Percentiles rank a stretch among this genome's conserved stretches.
These are phyloP conservation scores for Chaenocephalus aceratus DNA, from an alignment of 2,113 vertebrate genomes.

Conservation along the genomic window DNA sequence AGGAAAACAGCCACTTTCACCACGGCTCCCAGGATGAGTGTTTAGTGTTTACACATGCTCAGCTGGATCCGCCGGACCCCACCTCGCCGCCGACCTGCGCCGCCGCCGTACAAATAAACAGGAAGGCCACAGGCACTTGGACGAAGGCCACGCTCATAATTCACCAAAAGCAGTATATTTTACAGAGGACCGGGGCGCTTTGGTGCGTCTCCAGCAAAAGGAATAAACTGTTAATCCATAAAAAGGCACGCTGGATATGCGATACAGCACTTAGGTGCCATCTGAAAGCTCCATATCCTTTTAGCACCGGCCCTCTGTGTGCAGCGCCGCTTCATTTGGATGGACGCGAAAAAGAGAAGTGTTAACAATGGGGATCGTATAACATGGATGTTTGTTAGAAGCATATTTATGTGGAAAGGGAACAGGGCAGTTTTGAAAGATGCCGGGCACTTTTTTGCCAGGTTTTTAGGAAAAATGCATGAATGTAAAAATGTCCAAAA, in stretches of 20 bases:
- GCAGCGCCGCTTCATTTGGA: slow-evolving; percentile 32
- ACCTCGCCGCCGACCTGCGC: slow-evolving; percentile 78
- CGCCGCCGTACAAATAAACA: slow-evolving; percentile 86
- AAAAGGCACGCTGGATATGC: slow-evolving; percentile 64
- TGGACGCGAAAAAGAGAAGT: slow-evolving; percentile 50
- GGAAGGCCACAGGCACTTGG: slow-evolving; percentile 83
- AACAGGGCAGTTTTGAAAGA: slow-evolving; percentile 20
- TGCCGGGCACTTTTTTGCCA: slow-evolving; percentile 29
- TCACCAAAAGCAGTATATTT: slow-evolving; percentile 82
- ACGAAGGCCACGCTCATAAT: slow-evolving; percentile 81
- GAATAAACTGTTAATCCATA: slow-evolving; percentile 79
- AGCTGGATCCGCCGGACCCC: slow-evolving; percentile 79
- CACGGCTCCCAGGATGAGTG: slow-evolving; percentile 66
- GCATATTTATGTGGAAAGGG: slow-evolving; percentile 39
- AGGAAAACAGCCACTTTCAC: slow-evolving; percentile 71
- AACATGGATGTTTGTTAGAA: slow-evolving; percentile 54
- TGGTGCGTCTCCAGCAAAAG: slow-evolving; percentile 68
- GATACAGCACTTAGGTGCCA: slow-evolving; percentile 70
- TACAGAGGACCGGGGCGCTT: slow-evolving; percentile 62
- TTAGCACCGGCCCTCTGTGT: slow-evolving; percentile 50
- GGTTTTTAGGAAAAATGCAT: slow-evolving; percentile 20
- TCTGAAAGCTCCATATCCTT: slow-evolving; percentile 59
- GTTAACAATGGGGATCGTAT: slow-evolving; percentile 54
- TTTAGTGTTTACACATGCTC: slow-evolving; percentile 78
- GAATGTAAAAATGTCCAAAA: slow-evolving; percentile 29